Percentiles rank a stretch among this genome's conserved stretches.
Conservation (phyloP, 2,888 invertebrate species). For the Agonopterix alstromeriana region DNA sequence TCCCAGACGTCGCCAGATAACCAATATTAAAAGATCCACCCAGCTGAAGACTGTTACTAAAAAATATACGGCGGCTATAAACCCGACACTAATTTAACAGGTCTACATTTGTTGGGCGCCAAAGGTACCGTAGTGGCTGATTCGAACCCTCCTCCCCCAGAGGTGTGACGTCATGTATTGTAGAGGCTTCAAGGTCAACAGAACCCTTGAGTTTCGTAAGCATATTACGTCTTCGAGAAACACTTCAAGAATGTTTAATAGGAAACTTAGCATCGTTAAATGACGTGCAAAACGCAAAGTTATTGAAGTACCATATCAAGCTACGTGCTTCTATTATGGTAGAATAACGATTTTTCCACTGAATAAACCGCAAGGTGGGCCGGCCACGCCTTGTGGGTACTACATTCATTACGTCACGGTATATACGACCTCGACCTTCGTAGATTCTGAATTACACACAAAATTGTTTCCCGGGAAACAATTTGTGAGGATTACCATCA, state of each 20-base stretch:
- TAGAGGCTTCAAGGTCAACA: conserved; percentile 18
- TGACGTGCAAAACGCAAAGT: no score
- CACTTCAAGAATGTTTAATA: no score
- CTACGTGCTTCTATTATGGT: conserved; percentile 12
- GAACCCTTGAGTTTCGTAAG: no score
- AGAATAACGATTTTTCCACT: conserved; percentile 29
- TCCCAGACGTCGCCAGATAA: conserved; percentile 1
- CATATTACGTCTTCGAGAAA: no score
- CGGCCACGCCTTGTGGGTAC: conserved; percentile 36
- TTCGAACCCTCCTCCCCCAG: conserved; percentile 12
- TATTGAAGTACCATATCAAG: neutral
- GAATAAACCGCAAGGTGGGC: conserved; percentile 37
- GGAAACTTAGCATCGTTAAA: no score
- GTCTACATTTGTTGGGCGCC: conserved; percentile 8
- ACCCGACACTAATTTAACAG: conserved; percentile 1
- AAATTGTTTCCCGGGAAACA: conserved; percentile 10
- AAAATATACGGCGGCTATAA: no score
- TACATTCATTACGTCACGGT: conserved; percentile 29
- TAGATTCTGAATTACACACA: conserved; percentile 24
- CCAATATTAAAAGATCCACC: conserved; percentile 9
- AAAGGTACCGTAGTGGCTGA: neutral
- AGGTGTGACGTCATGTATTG: conserved; percentile 20
- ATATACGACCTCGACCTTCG: conserved; percentile 37
- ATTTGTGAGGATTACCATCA: conserved; percentile 1
- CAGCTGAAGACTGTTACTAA: neutral